Percentiles rank a stretch among this genome's conserved stretches.
Evolutionary conservation across 2,113 vertebrate genomes (phyloP).

Genomic region (Hystrix brachyura): DNA sequence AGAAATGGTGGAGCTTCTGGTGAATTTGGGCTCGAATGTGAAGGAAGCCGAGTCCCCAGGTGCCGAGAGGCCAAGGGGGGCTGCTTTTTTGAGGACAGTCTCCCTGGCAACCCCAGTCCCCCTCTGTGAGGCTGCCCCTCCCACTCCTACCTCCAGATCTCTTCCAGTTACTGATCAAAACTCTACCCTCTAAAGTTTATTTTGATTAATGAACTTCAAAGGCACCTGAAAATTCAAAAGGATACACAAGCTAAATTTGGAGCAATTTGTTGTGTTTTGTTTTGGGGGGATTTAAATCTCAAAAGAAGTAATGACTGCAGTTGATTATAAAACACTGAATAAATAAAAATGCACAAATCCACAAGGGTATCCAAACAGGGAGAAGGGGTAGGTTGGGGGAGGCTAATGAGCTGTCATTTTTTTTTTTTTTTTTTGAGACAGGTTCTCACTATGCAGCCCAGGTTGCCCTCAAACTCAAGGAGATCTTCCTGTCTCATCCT

Average conservation of each 20-base stretch:
- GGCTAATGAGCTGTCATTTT: too few species aligned
- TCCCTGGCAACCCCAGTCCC: background rate
- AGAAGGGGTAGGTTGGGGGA: background rate
- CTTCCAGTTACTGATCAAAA: background rate
- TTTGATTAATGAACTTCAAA: background rate
- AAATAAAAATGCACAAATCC: background rate
- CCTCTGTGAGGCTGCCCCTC: background rate
- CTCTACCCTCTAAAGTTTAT: background rate
- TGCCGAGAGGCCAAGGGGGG: background rate
- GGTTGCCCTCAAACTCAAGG: too few species aligned
- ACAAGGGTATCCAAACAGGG: background rate
- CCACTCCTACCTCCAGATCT: background rate
- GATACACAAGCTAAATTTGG: background rate
- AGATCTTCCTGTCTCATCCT: too few species aligned
- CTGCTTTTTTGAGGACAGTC: background rate
- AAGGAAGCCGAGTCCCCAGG: background rate
- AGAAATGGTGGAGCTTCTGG: background rate
- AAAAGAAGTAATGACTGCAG: slow-evolving; percentile 4
- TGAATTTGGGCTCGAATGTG: background rate
- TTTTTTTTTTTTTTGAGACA: too few species aligned
- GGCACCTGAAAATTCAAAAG: background rate
- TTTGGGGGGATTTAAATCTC: background rate
- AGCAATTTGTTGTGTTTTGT: too few species aligned
- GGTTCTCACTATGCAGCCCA: too few species aligned
- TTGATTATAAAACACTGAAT: slow-evolving; percentile 20